Conservation (phyloP, 1,140 invertebrate species). For the Eumeta japonica region DNA sequence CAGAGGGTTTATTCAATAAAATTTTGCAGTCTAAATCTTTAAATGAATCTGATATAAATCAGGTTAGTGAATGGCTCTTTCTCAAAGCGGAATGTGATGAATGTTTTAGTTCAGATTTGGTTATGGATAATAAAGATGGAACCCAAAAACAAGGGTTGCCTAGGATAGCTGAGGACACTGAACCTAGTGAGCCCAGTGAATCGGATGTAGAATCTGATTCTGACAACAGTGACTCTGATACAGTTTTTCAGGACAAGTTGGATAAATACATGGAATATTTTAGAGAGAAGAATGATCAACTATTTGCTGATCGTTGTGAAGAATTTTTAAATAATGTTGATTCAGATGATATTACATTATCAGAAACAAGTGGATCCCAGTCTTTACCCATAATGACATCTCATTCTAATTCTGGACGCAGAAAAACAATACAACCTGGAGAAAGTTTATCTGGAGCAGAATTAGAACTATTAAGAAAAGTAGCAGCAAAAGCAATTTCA, state of each 20-base stretch:
- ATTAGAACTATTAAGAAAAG: conserved; percentile 58
- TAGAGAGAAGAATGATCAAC: conserved; percentile 66
- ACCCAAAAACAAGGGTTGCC: conserved; percentile 48
- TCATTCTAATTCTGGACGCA: conserved; percentile 49
- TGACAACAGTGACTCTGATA: conserved; percentile 64
- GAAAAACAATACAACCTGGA: conserved; percentile 60
- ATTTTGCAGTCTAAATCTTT: conserved; percentile 62
- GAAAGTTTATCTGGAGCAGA: conserved; percentile 59
- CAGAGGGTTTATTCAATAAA: conserved; percentile 78
- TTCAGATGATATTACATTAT: conserved; percentile 53
- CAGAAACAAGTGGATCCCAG: conserved; percentile 49
- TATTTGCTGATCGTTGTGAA: conserved; percentile 61
- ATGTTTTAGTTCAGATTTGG: conserved; percentile 66
- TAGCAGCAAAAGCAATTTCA: conserved; percentile 55
- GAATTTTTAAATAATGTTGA: conserved; percentile 58
- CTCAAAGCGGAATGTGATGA: conserved; percentile 83
- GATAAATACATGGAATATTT: conserved; percentile 71
- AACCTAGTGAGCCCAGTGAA: conserved; percentile 56
- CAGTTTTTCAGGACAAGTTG: conserved; percentile 65
- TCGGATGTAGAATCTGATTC: conserved; percentile 66
- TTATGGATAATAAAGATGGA: conserved; percentile 58
- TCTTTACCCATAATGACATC: conserved; percentile 48
- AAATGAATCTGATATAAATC: conserved; percentile 67
- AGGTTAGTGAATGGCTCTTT: conserved; percentile 82
- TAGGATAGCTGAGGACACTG: conserved; percentile 56